Evolutionary conservation across 2,888 invertebrate genomes (phyloP), one percentile per base, ranked within the genome.

Genomic region (Phengaris alcon): DNA sequence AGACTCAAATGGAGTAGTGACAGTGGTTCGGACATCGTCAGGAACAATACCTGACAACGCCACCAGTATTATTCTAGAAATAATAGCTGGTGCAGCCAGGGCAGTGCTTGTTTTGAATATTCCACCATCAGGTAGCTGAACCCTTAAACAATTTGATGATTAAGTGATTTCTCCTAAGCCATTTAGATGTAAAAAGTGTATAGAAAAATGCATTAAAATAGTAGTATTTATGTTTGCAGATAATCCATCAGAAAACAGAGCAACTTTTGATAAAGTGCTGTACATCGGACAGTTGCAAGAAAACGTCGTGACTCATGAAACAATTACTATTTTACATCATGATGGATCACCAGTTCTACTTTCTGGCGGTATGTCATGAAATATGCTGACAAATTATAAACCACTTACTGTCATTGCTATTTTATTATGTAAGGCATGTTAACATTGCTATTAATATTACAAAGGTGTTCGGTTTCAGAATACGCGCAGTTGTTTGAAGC

Each of bases 201-300:
- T 22, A 22, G 22, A 22, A 22, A 22, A 22, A 0, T 22, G 22
- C 0, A 22, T 22, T 22, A 22, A 22, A 22, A 22, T 22, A 22
- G 0, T 0, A 22, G 22, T 22, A 22, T 59, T 59, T 3, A 10
- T 12, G 12, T 35, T 64, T 64, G 6, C 22, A 72, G 72, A 13
- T 72, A 2, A 3, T 35, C 74, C 77, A 52, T 69, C 22, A 0
- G 78, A 77, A 9, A 69, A 80, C 13, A 80, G 79, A 75, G 82
- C 81, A 4, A 74, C 77, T n/a, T 92, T 92, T 77, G 85, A 86
- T 2, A 87, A 85, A 80, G 81, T 88, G 75, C 78, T 90, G 0
- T 91, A 86, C 76, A 82, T 81, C 76, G 92, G 92, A 78, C 76
- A 81, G n/a, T 75, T 90, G 52, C 81, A 83, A 77, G 77, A 78